Percentiles rank a stretch among this genome's conserved stretches.
Conservation (phyloP, 2,888 invertebrate species). For the Kryphioiulus occultus region DNA sequence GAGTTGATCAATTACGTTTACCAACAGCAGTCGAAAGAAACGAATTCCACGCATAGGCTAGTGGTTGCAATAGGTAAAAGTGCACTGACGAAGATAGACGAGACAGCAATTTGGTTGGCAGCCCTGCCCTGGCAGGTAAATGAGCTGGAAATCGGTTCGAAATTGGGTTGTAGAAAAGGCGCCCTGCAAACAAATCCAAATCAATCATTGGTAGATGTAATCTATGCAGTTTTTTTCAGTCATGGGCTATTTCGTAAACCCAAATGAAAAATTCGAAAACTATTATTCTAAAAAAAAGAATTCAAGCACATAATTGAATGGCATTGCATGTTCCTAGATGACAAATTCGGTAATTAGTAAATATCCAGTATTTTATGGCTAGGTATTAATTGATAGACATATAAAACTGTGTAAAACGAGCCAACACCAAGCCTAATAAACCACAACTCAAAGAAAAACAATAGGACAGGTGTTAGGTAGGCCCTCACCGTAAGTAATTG, state of each 20-base stretch:
- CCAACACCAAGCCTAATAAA: too few species aligned
- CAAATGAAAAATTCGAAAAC: neutral
- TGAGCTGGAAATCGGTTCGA: conserved; percentile 11
- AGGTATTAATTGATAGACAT: too few species aligned
- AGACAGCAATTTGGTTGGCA: neutral
- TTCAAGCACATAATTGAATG: neutral
- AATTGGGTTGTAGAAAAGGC: neutral
- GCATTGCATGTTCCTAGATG: neutral
- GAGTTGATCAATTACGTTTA: neutral
- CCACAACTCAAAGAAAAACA: too few species aligned
- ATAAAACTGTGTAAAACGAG: too few species aligned
- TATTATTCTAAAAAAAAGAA: too few species aligned
- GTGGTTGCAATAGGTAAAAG: too few species aligned
- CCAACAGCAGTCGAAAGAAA: neutral
- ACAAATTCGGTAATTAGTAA: neutral
- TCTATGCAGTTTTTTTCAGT: neutral
- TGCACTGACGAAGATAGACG: conserved; percentile 5
- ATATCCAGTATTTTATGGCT: too few species aligned
- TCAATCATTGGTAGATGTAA: neutral
- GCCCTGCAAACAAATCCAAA: neutral
- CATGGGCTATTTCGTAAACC: neutral
- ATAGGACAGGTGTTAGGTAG: too few species aligned
- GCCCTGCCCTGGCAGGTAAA: conserved; percentile 4
- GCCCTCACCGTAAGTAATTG: too few species aligned
- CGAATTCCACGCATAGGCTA: too few species aligned